Evolutionary conservation across 1,140 invertebrate genomes (phyloP), one percentile per base, ranked within the genome.

Genomic region (Bombus consobrinus): DNA sequence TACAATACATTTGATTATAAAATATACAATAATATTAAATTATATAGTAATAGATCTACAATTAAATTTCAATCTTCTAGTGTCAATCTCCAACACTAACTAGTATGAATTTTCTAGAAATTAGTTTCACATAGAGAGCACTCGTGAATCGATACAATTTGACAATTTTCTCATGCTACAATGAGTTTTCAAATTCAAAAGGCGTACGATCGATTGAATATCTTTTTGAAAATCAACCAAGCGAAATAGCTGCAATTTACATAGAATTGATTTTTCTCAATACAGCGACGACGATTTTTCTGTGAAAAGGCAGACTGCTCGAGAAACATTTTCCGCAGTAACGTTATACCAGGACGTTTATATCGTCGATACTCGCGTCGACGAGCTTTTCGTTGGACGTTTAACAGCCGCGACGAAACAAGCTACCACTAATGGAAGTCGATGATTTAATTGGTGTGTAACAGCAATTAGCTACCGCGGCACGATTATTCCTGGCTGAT

Each of bases 381-480:
- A 71, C 53, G 62, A 75, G 72, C 28, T 81, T 78, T 62, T 43
- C 80, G 68, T 59, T 34, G 72, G 6, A 82, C 74, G 39, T 77
- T 47, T 41, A 68, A 83, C 76, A 13, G 69, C 78, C 41, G 59
- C 84, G 43, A 75, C 41, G 78, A 66, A 69, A 74, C 84, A 68
- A 69, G 22, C 78, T 47, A 39, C 69, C 71, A 41, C 47, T 90
- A 89, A 90, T 87, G 86, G 76, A 85, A 88, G 86, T 90, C 79
- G 82, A 76, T 41, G 80, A 79, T 83, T 90, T 90, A 90, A 90
- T 90, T 90, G 89, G 89, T 81, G 76, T 88, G 76, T 80, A 74
- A 74, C 83, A 53, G 83, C 80, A 90, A 90, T 90, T 90, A 90
- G 62, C 83, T 69, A 83, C 83, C 82, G 66, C 69, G 34, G 76